Evolutionary conservation across 2,797 vertebrate genomes (phyloP).

Genomic region (Aeoliscus strigatus): DNA sequence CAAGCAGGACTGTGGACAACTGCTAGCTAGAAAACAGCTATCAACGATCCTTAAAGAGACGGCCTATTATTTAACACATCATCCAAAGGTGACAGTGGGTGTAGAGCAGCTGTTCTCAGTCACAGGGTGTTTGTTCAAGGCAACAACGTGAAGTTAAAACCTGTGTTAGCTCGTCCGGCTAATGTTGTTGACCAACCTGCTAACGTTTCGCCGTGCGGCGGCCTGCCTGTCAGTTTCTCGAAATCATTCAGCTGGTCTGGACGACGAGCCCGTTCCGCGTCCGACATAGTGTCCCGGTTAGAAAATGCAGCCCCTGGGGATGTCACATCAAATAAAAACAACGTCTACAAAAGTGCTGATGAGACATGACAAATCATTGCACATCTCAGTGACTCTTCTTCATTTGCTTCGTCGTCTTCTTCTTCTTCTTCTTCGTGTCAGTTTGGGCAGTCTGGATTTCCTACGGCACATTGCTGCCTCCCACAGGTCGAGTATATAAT

Average conservation of each 20-base stretch:
- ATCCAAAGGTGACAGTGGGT: too few species aligned
- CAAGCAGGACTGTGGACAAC: constrained; percentile 1
- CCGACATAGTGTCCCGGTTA: constrained; percentile 65
- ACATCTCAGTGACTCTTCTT: constrained; percentile 18
- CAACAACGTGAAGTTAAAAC: background rate
- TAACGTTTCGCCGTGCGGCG: constrained; percentile 66
- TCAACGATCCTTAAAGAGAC: background rate
- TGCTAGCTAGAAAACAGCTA: constrained; percentile 23
- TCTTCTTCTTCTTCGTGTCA: too few species aligned
- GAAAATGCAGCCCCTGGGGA: constrained; percentile 24
- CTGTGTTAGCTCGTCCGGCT: constrained; percentile 36
- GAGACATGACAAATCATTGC: constrained; percentile 47
- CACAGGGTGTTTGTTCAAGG: background rate
- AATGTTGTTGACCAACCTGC: constrained; percentile 79
- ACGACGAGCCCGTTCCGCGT: constrained; percentile 55
- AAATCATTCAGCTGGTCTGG: constrained; percentile 83
- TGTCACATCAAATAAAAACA: constrained; percentile 41
- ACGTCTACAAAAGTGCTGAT: constrained; percentile 37
- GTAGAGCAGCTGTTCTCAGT: background rate
- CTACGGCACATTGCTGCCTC: too few species aligned
- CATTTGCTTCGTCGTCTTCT: too few species aligned
- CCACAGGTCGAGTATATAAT: too few species aligned
- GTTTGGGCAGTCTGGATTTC: too few species aligned
- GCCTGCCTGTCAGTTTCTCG: constrained; percentile 81
- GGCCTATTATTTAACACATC: background rate